phyloP scores from a whole-genome alignment of 2,888 invertebrate genomes.

The Netelia virgata region DNA sequence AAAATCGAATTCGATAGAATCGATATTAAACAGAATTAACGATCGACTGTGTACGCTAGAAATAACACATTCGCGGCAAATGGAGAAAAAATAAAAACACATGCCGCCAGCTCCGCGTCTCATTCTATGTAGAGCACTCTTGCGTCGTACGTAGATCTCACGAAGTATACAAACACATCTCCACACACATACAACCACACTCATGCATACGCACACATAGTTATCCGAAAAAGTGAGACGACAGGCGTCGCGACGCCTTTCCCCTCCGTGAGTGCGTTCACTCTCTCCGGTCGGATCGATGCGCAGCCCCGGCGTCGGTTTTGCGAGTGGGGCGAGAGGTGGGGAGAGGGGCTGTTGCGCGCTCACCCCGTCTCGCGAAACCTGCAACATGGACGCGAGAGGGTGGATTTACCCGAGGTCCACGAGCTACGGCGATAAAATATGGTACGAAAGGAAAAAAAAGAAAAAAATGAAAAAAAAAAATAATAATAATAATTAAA shows the following conservation, averaged over 20 bases:
- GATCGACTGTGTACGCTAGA: not conserved
- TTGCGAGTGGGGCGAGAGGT: constrained; percentile 48
- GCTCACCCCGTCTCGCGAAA: constrained; percentile 75
- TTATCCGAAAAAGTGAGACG: constrained; percentile 77
- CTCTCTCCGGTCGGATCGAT: constrained; percentile 77
- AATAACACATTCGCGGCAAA: constrained; percentile 10
- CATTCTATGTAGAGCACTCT: constrained; percentile 21
- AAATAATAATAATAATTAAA: constrained; percentile 66
- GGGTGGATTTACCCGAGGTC: constrained; percentile 55
- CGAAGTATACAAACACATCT: not conserved
- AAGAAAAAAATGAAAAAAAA: constrained; percentile 69
- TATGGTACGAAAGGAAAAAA: constrained; percentile 69
- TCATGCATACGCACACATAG: constrained; percentile 2
- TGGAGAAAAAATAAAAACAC: constrained; percentile 67
- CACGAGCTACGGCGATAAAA: constrained; percentile 45
- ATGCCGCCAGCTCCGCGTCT: constrained; percentile 66
- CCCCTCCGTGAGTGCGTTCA: constrained; percentile 63
- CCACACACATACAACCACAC: not conserved
- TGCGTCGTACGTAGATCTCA: constrained; percentile 7
- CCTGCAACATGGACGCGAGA: constrained; percentile 69
- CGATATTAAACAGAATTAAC: not conserved
- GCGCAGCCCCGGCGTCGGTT: constrained; percentile 72
- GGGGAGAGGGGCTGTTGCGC: constrained; percentile 72
- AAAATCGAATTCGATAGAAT: constrained; percentile 61
- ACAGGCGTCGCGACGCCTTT: constrained; percentile 77